phyloP scores from a whole-genome alignment of 2,888 invertebrate species.

The Callinectes sapidus region DNA sequence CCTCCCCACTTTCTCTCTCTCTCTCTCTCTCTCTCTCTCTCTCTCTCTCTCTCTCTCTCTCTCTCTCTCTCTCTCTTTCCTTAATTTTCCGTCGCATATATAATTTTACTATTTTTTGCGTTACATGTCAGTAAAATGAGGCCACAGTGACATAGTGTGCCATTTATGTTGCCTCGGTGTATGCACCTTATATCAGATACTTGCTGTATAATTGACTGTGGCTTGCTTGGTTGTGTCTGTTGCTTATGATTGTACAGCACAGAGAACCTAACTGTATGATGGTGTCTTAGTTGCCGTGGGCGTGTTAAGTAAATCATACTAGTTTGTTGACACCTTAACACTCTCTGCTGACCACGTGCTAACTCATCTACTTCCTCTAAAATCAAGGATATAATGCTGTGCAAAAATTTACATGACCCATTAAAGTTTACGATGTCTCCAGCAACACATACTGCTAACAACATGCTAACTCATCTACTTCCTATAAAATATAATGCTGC shows the following conservation, averaged over 20 bases:
- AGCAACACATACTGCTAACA: background rate
- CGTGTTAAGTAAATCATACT: no score
- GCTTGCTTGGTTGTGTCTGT: background rate
- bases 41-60: constrained; percentile 49
- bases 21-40: constrained; percentile 44
- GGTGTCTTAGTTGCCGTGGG: background rate
- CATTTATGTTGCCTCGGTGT: background rate
- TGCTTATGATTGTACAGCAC: background rate
- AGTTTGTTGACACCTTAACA: background rate
- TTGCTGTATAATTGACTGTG: background rate
- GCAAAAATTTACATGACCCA: background rate
- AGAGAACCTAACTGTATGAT: background rate
- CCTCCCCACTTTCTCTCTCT: constrained; percentile 44
- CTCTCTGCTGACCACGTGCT: background rate
- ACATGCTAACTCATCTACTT: background rate
- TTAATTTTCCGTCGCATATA: background rate
- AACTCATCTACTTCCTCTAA: background rate
- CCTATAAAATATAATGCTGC: background rate
- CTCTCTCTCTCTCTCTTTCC: constrained; percentile 41
- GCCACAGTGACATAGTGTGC: background rate
- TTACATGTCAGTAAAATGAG: background rate
- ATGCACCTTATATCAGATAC: background rate
- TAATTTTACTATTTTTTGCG: background rate
- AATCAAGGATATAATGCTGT: background rate
- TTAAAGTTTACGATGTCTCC: background rate